These are phyloP conservation scores for Arvicanthis niloticus DNA, from an alignment of 2,113 vertebrate species.

Conservation along the genomic window DNA sequence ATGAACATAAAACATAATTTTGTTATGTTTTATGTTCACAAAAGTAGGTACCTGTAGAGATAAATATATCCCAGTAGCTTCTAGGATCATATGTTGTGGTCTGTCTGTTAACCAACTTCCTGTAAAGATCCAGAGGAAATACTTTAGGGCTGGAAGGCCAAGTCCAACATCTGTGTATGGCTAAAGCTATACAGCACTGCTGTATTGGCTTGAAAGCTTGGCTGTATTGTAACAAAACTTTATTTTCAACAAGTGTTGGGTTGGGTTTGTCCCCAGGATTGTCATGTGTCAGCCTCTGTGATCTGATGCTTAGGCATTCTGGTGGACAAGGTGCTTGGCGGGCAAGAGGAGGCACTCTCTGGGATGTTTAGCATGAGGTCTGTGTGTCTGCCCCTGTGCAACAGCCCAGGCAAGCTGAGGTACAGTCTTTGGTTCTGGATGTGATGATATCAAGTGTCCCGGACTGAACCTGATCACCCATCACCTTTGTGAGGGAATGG, in stretches of 20 bases:
- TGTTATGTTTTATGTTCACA: background rate
- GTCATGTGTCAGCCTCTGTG: background rate
- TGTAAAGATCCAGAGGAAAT: no score
- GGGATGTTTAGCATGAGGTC: background rate
- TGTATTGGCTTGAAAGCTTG: background rate
- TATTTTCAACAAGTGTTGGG: background rate
- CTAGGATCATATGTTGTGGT: background rate
- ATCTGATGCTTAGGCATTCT: no score
- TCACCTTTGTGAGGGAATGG: background rate
- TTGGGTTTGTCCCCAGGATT: background rate
- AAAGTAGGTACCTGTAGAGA: background rate
- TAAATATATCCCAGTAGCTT: background rate
- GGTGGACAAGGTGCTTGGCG: background rate
- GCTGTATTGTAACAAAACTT: background rate
- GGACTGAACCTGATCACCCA: accelerated
- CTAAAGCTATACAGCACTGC: no score
- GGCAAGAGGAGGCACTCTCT: background rate
- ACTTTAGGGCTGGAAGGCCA: background rate
- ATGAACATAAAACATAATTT: background rate
- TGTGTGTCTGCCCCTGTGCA: background rate
- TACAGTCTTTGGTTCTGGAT: background rate
- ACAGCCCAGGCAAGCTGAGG: background rate
- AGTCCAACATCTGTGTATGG: background rate
- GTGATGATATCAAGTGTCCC: background rate
- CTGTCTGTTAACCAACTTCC: background rate